Evolutionary conservation across 2,888 invertebrate species (phyloP), one percentile per base, ranked within the genome.

Genomic region (Pachymerium ferrugineum): DNA sequence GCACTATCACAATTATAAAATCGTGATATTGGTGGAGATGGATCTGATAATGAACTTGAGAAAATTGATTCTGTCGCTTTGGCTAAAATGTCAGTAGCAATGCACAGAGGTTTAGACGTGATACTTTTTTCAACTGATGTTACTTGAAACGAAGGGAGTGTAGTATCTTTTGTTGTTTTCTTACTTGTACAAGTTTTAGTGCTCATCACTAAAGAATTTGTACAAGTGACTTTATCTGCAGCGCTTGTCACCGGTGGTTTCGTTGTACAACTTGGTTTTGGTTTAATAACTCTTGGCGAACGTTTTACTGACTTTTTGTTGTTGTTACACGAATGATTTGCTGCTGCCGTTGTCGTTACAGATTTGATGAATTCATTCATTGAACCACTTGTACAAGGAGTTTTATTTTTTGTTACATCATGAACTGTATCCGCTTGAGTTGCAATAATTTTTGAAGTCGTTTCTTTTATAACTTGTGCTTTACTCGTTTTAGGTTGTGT

Each of bases 41-140:
- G 38, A 35, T 76, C 76, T 3, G 74, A 73, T 12, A 73, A 25
- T 1, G 76, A 76, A 19, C 38, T 74, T 25, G 75, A 42, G 70
- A 83, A 83, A 38, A 83, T 83, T 0, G 83, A 82, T 75, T 82
- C 82, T 12, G 83, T 81, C 19, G 83, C 83, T 78, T 82, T 81
- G 4, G 83, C 83, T 70, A 83, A 78, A 74, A 83, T 83, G 76
- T 82, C 81, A 69, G 72, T 75, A 10, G 75, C 73, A 12, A 69
- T 62, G 14, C 54, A 54, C 25, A 54, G 25, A 1, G 72, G 72
- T 12, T 47, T 72, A 16, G 42, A 38, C 25, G 54, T 22, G n/a
- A n/a, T n/a, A n/a, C n/a, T n/a, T n/a, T n/a, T n/a, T n/a, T n/a
- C n/a, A n/a, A n/a, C n/a, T n/a, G n/a, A n/a, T n/a, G n/a, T n/a